phyloP scores from a whole-genome alignment of 2,797 vertebrate genomes.

The Propithecus perrieri region DNA sequence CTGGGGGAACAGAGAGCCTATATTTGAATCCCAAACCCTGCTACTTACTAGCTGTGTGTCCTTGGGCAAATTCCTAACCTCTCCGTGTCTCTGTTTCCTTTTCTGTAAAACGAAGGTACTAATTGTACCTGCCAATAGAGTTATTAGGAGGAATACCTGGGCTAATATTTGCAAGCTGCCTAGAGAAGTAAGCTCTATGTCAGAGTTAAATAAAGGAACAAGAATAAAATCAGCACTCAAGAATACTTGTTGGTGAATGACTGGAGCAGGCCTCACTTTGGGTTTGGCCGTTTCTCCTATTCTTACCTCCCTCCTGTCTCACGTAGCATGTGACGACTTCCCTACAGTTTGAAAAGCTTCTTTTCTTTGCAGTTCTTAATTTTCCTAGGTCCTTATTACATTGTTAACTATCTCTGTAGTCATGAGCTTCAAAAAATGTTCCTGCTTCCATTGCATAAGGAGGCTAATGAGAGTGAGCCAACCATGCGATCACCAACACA shows the following conservation, averaged over 20 bases:
- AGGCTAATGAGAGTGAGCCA: constrained; percentile 56
- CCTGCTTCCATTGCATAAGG: constrained; percentile 69
- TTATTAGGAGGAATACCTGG: background rate
- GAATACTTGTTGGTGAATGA: background rate
- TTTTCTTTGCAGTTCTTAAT: constrained; percentile 47
- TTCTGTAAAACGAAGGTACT: constrained; percentile 32
- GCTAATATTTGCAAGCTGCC: background rate
- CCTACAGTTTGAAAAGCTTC: constrained; percentile 8
- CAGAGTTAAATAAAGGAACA: background rate
- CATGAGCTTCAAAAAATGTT: constrained; percentile 66
- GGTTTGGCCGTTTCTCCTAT: background rate
- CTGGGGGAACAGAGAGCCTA: background rate
- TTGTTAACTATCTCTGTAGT: constrained; percentile 42
- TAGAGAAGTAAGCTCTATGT: background rate
- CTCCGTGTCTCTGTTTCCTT: background rate
- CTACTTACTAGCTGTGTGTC: background rate
- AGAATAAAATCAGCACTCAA: background rate
- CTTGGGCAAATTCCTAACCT: background rate
- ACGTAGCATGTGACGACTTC: background rate
- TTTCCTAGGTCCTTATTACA: constrained; percentile 29
- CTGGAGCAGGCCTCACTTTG: background rate
- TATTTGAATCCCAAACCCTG: background rate
- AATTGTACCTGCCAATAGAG: background rate
- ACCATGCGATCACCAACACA: constrained; percentile 61
- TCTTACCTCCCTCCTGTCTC: background rate